Evolutionary conservation across 2,888 invertebrate genomes (phyloP), one percentile per base, ranked within the genome.

Genomic region (Frankliniella fusca): DNA sequence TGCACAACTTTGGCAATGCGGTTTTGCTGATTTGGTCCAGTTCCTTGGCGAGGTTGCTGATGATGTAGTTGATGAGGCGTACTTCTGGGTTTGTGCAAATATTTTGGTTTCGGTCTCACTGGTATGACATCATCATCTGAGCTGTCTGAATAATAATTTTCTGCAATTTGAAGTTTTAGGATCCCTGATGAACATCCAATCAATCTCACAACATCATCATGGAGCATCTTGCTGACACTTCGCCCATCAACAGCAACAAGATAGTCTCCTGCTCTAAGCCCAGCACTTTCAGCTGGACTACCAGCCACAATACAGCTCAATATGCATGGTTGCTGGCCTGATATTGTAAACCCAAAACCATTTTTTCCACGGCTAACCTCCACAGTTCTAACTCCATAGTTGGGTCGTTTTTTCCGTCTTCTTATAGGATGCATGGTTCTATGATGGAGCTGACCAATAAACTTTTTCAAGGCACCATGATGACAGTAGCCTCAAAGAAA

Each of bases 261-360:
- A 85, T 96, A 97, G 87, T 98, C 97, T 0, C 98, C 98, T 61
- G 97, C 95, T 48, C 96, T 92, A 28, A 98, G 89, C 0, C 97
- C 97, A 49, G 96, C 96, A 84, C 93, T 91, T 86, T 97, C 97
- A 0, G 98, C 98, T 3, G 97, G 97, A 83, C 95, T 95, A 85
- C 94, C 94, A 80, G 92, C 90, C 0, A 97, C 97, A 85, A 98
- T 97, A 86, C 96, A 97, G 81, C 97, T 97, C 83, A 98, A 91
- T 84, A 97, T 95, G 87, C 98, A 98, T 0, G 98, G 98, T 87
- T 97, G 94, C 88, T 98, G 97, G 5, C 98, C 98, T 2, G 97
- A 97, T 87, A 98, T 97, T 38, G 98, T 98, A 87, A 98, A 98
- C n/a, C 98, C 98, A 87, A 97, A 98, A 12, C 98, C 98, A 86